Percentiles rank a stretch among this genome's conserved stretches.
These are phyloP conservation scores for Atherinosoma microstoma DNA, from an alignment of 2,797 vertebrate genomes.

Conservation along the genomic window DNA sequence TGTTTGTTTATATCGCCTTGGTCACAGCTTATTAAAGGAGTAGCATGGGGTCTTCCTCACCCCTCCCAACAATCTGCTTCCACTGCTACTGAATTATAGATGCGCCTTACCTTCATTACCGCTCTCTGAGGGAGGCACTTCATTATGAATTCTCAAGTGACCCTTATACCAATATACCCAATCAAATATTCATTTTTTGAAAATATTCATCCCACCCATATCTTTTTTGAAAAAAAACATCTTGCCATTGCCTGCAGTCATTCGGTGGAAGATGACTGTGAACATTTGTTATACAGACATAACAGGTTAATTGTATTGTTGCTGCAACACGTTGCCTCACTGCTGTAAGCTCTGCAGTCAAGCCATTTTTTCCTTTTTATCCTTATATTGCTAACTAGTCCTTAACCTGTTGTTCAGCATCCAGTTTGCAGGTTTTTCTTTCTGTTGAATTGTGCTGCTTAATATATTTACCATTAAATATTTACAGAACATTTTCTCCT, in stretches of 20 bases:
- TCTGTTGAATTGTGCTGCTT: neutral
- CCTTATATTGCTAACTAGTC: neutral
- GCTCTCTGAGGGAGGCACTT: slow-evolving; percentile 37
- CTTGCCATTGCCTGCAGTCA: neutral
- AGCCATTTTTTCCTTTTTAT: neutral
- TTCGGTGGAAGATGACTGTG: neutral
- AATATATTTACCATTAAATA: slow-evolving; percentile 8
- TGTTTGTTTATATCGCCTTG: slow-evolving; percentile 37
- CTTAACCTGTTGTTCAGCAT: neutral
- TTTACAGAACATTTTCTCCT: slow-evolving; percentile 10
- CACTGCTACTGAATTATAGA: slow-evolving; percentile 78
- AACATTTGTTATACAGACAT: slow-evolving; percentile 2
- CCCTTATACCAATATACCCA: slow-evolving; percentile 12
- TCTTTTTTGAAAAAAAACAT: neutral
- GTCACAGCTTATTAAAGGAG: slow-evolving; percentile 57
- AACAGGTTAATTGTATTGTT: slow-evolving; percentile 13
- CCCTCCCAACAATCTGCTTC: slow-evolving; percentile 39
- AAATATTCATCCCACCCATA: slow-evolving; percentile 7
- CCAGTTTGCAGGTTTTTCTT: neutral
- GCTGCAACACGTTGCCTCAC: neutral
- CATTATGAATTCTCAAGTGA: slow-evolving; percentile 38
- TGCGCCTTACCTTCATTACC: slow-evolving; percentile 66
- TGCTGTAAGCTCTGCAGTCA: neutral
- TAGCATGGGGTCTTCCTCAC: slow-evolving; percentile 43
- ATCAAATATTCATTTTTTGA: slow-evolving; percentile 20